phyloP scores from a whole-genome alignment of 2,113 vertebrate species.

The Erythrolamprus reginae region DNA sequence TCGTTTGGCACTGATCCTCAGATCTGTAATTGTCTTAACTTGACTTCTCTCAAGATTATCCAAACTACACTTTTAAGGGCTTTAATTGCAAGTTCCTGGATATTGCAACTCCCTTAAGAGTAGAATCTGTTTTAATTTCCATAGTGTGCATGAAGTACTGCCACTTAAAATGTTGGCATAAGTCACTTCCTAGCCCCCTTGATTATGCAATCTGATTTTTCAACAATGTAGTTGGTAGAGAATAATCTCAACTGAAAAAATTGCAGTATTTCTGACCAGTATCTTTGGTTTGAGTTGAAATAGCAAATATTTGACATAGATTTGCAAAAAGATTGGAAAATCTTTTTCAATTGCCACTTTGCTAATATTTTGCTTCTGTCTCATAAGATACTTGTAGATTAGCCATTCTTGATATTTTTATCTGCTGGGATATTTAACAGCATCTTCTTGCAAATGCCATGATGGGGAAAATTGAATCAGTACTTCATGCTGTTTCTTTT shows the following conservation, averaged over 20 bases:
- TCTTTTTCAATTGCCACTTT: neutral
- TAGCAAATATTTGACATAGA: neutral
- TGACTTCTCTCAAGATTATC: neutral
- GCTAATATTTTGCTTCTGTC: neutral
- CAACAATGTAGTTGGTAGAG: neutral
- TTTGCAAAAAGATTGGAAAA: neutral
- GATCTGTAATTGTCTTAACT: neutral
- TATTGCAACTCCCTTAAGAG: neutral
- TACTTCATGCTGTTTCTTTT: neutral
- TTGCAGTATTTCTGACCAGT: neutral
- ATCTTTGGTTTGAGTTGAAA: neutral
- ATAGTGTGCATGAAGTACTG: neutral
- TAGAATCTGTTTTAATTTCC: neutral
- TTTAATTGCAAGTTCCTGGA: neutral
- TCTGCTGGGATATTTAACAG: neutral
- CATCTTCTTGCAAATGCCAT: neutral
- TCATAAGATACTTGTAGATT: neutral
- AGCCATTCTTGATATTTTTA: neutral
- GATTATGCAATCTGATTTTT: neutral
- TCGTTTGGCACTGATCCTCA: neutral
- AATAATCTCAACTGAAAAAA: neutral
- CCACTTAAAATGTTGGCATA: neutral
- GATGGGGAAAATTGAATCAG: neutral
- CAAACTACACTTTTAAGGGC: neutral
- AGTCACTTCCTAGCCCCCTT: neutral